A percentile compares a stretch with the other conserved stretches of the same genome.
Conservation (phyloP, 2,113 vertebrate genomes). For the Chlamydotis undulata region DNA sequence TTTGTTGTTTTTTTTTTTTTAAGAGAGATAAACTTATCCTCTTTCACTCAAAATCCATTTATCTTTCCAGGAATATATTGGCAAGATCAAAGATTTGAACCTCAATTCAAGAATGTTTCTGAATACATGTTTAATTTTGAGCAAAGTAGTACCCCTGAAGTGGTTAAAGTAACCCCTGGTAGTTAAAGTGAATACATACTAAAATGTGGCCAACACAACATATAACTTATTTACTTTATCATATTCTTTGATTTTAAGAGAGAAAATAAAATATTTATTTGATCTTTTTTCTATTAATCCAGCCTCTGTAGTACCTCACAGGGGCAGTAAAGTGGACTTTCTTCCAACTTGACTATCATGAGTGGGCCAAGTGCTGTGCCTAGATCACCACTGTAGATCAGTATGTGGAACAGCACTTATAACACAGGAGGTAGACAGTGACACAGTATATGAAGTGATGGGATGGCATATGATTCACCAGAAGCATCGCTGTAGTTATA, state of each 20-base stretch:
- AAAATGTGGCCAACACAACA: neutral
- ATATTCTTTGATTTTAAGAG: neutral
- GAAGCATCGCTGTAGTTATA: rapidly evolving
- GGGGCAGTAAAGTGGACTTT: neutral
- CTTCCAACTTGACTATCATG: neutral
- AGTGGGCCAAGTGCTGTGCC: neutral
- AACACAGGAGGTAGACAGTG: neutral
- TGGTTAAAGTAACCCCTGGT: no score
- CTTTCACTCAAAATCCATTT: neutral
- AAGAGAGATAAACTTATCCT: neutral
- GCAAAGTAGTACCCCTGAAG: neutral
- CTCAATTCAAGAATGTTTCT: neutral
- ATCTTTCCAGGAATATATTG: neutral
- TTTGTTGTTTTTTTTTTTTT: neutral
- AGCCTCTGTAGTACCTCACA: neutral
- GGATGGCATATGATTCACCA: neutral
- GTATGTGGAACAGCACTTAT: neutral
- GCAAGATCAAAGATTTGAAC: neutral
- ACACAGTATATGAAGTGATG: neutral
- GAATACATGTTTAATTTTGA: neutral
- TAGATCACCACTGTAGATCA: neutral
- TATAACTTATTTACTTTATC: neutral
- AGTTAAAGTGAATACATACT: neutral
- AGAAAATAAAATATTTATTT: neutral
- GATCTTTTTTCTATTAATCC: neutral